Evolutionary conservation across 2,888 invertebrate species (phyloP), one percentile per base, ranked within the genome.

Genomic region (Aromia moschata): DNA sequence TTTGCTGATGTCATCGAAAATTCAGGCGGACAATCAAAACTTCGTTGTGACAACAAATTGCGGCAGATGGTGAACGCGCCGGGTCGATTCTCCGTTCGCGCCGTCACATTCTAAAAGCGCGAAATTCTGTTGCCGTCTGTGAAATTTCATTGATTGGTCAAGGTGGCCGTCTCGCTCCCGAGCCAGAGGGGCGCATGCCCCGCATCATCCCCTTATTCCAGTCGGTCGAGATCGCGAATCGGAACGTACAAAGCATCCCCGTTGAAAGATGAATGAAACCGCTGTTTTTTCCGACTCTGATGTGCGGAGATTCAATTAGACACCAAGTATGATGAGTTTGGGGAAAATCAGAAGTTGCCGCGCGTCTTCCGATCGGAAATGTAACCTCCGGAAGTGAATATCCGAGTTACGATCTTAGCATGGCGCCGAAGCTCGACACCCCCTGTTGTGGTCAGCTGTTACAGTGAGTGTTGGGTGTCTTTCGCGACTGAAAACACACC

Each of bases 401-500:
- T n/a, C n/a, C n/a, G n/a, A n/a, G n/a, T n/a, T n/a, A n/a, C n/a
- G n/a, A 49, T 49, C 49, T 49, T 49, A 49, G 14, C 49, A 38
- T 49, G 49, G 49, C 10, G 12, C 16, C 43, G n/a, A 40, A 20
- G 38, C 38, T 38, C 9, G 38, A 20, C 17, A 18, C 38, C 38
- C 38, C 14, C 25, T 31, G 51, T n/a, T n/a, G n/a, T 52, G 46
- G 54, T 60, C 60, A 60, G 60, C 60, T 60, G 60, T 60, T 60
- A 16, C 15, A 33, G 41, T 44, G 45, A 51, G 51, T 55, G 20
- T 38, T 16, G 17, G 45, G 40, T 37, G 53, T 41, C 17, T 30
- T 9, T 4, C 25, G 18, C 9, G 45, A 33, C 5, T 36, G 37
- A 31, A 47, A 52, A 20, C 36, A 60, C 38, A 56, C 47, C 41